Conservation (phyloP, 1,140 invertebrate genomes). For the Lerema accius region DNA sequence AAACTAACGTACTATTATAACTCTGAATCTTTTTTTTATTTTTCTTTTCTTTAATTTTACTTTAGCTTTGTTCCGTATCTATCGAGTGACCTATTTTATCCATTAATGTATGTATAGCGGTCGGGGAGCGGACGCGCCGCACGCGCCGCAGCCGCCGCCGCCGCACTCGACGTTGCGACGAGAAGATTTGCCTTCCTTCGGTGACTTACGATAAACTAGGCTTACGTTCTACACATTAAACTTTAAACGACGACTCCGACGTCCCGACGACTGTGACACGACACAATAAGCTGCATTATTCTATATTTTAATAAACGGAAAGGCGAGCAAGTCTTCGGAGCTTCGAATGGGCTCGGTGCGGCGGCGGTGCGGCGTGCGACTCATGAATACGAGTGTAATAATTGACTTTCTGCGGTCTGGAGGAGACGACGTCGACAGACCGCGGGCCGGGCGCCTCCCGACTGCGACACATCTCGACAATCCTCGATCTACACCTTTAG, state of each 20-base stretch:
- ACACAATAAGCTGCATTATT: slow-evolving; percentile 25
- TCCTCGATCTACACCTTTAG: no score
- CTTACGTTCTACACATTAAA: slow-evolving; percentile 36
- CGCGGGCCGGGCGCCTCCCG: slow-evolving; percentile 3
- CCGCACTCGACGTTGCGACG: slow-evolving; percentile 22
- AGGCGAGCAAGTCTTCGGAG: slow-evolving; percentile 11
- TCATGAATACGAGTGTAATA: slow-evolving; percentile 67
- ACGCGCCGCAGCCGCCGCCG: slow-evolving; percentile 42
- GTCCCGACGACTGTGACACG: slow-evolving; percentile 11
- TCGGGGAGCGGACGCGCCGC: slow-evolving; percentile 58
- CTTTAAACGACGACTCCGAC: slow-evolving; percentile 29
- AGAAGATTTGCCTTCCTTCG: slow-evolving; percentile 17
- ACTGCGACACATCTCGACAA: neutral
- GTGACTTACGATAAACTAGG: slow-evolving; percentile 29
- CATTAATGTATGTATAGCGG: slow-evolving; percentile 51
- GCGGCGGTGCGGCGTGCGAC: slow-evolving; percentile 31
- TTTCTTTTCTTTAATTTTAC: slow-evolving; percentile 63
- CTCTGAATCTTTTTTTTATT: slow-evolving; percentile 64
- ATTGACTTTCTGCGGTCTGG: slow-evolving; percentile 70
- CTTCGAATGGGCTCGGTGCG: slow-evolving; percentile 2
- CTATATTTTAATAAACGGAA: slow-evolving; percentile 26
- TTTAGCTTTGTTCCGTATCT: slow-evolving; percentile 67
- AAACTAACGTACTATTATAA: slow-evolving; percentile 82
- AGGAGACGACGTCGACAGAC: slow-evolving; percentile 17
- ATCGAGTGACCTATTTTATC: slow-evolving; percentile 67